Conservation (phyloP, 2,113 vertebrate genomes). For the Burhinus oedicnemus region DNA sequence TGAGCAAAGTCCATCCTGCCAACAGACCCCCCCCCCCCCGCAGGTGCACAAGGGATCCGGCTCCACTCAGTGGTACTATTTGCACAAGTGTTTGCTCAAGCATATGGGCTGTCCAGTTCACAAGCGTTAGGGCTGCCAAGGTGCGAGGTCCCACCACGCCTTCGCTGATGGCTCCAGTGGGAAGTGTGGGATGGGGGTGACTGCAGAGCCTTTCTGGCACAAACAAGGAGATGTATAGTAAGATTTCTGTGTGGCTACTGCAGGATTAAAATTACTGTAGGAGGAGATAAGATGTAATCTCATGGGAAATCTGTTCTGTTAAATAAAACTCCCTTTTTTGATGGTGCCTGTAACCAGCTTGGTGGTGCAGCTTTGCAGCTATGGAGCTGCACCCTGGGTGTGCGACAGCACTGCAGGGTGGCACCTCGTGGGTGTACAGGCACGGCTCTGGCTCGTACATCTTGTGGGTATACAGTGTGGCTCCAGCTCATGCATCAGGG, state of each 20-base stretch:
- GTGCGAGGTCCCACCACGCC: not conserved
- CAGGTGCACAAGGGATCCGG: not conserved
- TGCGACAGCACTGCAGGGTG: accelerated
- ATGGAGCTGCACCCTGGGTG: not conserved
- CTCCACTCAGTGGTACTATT: not conserved
- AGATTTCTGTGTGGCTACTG: not conserved
- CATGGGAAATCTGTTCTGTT: not conserved
- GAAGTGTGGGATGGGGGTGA: no score
- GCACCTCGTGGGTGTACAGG: accelerated
- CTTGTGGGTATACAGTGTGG: no score
- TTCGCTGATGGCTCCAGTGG: no score
- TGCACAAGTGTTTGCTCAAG: not conserved
- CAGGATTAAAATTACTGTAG: not conserved
- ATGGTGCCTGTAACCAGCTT: not conserved
- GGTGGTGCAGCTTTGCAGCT: no score
- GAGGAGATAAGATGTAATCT: not conserved
- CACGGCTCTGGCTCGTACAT: accelerated
- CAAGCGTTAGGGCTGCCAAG: no score
- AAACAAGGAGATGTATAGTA: not conserved
- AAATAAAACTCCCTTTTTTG: not conserved
- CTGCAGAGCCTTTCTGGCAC: not conserved
- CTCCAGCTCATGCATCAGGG: not conserved
- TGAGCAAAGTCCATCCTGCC: not conserved
- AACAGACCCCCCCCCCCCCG: not conserved
- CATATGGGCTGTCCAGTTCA: not conserved